Base-by-base conservation (phyloP, 1,140 invertebrate genomes). In the Drosophila guanche region DNA sequence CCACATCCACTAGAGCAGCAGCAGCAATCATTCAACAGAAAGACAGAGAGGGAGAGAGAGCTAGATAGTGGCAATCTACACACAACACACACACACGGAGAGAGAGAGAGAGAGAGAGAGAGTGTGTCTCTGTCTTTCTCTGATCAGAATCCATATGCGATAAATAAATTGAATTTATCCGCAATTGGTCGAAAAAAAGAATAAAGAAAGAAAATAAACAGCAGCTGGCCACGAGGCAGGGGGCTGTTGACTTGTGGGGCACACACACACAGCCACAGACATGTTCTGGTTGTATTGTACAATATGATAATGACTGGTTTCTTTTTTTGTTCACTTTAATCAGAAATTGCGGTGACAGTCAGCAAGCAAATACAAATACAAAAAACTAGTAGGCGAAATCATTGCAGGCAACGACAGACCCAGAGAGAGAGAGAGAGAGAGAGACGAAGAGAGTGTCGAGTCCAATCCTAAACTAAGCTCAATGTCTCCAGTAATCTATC, bases 151-250 rank as follows among this genome's bases (percentile, higher is more conserved):
- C 88, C 78, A 86, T 90, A 90, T 90, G 86, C 78, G 75, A 86
- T 90, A 88, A 90, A 90, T 90, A 83, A 90, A 90, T 90, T 90
- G 88, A 90, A 90, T 90, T 90, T 90, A 90, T 90, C 88, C 88
- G 88, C 88, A 90, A 90, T 90, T 90, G 88, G 88, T 90, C 79
- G 88, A 83, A 76, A 33, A 23, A 43, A 56, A 20, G n/a, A 5
- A 25, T 0, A 27, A 27, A 37, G 4, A 29, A 37, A 37, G n/a
- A n/a, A n/a, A n/a, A n/a, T n/a, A n/a, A 10, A 12, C 33, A 37
- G 33, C 33, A 37, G 33, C 33, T 37, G 33, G 55, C 59, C 41
- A 57, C 68, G 29, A 60, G 43, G 59, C 12, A 40, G 50, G 33
- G 48, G 65, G 12, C 40, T 42, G 53, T 22, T 23, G 43, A 40